Evolutionary conservation across 2,797 vertebrate species (phyloP), one percentile per base, ranked within the genome.

Genomic region (Prunella strophiata): DNA sequence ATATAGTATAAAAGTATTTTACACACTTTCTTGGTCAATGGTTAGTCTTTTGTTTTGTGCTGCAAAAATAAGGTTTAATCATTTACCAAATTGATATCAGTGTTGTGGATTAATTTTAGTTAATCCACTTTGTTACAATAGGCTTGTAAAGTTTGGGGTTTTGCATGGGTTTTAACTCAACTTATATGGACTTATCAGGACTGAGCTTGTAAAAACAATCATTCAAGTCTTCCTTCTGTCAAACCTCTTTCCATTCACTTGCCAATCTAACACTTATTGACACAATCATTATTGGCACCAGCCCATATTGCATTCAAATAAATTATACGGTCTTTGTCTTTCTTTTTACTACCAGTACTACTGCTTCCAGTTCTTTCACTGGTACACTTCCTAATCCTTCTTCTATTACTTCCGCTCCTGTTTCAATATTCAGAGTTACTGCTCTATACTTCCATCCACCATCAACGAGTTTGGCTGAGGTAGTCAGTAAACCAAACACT

Each of bases 381-480:
- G 7, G 10, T 67, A 18, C 10, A 21, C 25, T 27, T 30, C 34
- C n/a, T 11, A 54, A 54, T 54, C 21, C 13, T 67, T 54, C 17
- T 54, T 34, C 13, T 57, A 58, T 16, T 14, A 50, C 26, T 67
- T 29, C 25, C 25, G 6, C n/a, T 67, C n/a, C 65, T 3, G 13
- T 48, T 50, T 67, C 45, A 50, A 21, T 34, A 36, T 36, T 67
- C n/a, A 34, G 34, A 50, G 45, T 32, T 36, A 54, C 18, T 20
- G 30, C 52, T 54, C 52, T 54, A 16, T 67, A 50, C 5, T 67
- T 67, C n/a, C 45, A 67, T 36, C 20, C 34, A 36, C 13, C 13
- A 48, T 21, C 10, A 48, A 36, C 4, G 7, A 0, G 0, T 19
- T 36, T 67, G 7, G 23, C 9, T 19, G 65, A 48, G n/a, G 18